These are phyloP conservation scores for Limnephilus auricula DNA, from an alignment of 2,888 invertebrate genomes.

Conservation along the genomic window DNA sequence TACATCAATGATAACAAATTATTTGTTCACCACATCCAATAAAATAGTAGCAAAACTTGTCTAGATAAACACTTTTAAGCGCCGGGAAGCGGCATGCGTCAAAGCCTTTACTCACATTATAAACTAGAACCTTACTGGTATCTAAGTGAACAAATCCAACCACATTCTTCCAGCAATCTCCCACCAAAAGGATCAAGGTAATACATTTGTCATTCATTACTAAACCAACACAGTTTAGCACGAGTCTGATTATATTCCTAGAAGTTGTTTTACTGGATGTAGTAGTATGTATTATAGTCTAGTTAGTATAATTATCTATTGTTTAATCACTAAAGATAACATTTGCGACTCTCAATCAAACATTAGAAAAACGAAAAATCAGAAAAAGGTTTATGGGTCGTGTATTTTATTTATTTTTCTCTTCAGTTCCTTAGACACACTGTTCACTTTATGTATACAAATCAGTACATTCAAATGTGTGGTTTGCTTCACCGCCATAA, in stretches of 20 bases:
- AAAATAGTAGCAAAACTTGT: not conserved
- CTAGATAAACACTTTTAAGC: not conserved
- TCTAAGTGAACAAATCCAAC: not conserved
- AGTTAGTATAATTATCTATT: not conserved
- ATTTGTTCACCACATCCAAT: not conserved
- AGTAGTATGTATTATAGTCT: no score
- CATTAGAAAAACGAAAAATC: no score
- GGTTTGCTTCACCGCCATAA: no score
- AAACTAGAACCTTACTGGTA: not conserved
- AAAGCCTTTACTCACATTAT: constrained; percentile 3
- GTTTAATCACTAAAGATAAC: no score
- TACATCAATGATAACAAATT: not conserved
- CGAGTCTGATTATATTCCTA: not conserved
- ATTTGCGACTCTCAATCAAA: no score
- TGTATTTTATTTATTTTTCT: no score
- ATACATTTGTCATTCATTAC: not conserved
- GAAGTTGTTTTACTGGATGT: not conserved
- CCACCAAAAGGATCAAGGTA: not conserved
- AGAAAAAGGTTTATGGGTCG: no score
- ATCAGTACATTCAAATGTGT: no score
- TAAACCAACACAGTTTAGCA: not conserved
- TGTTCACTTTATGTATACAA: no score
- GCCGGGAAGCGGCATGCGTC: not conserved
- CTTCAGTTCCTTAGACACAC: no score
- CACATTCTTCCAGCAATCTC: not conserved